Conservation (phyloP, 1,140 invertebrate genomes). For the Eueides isabella region DNA sequence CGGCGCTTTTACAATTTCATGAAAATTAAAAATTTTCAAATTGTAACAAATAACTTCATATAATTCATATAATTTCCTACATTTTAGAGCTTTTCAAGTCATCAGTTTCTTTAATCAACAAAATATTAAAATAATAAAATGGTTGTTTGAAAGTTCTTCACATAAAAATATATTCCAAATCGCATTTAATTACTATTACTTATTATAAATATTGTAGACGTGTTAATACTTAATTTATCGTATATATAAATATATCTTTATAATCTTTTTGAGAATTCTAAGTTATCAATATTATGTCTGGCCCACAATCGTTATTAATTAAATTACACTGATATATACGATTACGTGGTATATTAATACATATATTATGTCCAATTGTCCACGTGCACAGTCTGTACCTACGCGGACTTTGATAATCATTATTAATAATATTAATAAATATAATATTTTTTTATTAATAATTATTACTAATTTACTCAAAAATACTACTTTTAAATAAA, state of each 20-base stretch:
- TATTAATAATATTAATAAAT: no score
- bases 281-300: background rate
- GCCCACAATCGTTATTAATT: background rate
- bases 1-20: slow-evolving; percentile 47
- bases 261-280: background rate
- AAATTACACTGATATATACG: background rate
- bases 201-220: background rate
- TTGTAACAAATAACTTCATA: background rate
- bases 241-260: background rate
- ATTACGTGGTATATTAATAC: background rate
- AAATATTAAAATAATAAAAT: no score
- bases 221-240: slow-evolving; percentile 1
- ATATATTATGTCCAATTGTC: background rate
- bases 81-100: no score
- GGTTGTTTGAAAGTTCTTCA: no score
- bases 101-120: no score
- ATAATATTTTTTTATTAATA: no score
- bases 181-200: no score
- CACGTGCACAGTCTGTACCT: slow-evolving; percentile 2
- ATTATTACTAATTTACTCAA: no score
- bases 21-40: slow-evolving; percentile 7
- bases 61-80: background rate
- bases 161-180: no score
- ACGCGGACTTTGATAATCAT: background rate
- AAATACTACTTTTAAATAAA: no score